Conservation (phyloP, 2,113 vertebrate species). For the Hippoglossus stenolepis region DNA sequence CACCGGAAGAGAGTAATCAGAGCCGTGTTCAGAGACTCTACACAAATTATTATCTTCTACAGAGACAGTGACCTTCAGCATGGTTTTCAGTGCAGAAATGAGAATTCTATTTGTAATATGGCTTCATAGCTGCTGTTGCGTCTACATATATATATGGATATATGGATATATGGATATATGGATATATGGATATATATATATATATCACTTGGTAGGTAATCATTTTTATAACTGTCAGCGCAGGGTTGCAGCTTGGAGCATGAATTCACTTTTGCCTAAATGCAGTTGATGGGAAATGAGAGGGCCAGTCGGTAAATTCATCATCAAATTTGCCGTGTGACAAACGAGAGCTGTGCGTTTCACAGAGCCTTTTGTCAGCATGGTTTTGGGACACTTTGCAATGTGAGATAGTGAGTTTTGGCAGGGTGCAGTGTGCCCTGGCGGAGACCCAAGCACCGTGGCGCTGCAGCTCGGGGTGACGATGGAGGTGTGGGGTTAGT, state of each 20-base stretch:
- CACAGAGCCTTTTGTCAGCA: constrained; percentile 17
- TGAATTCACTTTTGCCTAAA: neutral
- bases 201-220: no score
- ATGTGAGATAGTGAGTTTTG: constrained; percentile 33
- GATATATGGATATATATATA: no score
- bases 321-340: constrained; percentile 2
- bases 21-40: neutral
- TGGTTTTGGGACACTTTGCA: constrained; percentile 42
- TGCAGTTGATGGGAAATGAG: constrained; percentile 12
- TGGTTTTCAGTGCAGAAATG: no score
- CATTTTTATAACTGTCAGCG: no score
- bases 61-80: neutral
- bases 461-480: neutral
- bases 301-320: neutral
- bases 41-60: neutral
- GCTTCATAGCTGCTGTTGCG: neutral
- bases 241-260: no score
- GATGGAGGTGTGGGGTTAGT: constrained; percentile 36
- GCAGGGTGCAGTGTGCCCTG: constrained; percentile 46
- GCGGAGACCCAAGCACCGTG: constrained; percentile 30
- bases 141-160: no score
- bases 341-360: constrained; percentile 20
- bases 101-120: neutral
- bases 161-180: no score
- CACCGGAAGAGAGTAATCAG: neutral